These are phyloP conservation scores for Thamnophis elegans DNA, from an alignment of 2,797 vertebrate species.

Conservation along the genomic window DNA sequence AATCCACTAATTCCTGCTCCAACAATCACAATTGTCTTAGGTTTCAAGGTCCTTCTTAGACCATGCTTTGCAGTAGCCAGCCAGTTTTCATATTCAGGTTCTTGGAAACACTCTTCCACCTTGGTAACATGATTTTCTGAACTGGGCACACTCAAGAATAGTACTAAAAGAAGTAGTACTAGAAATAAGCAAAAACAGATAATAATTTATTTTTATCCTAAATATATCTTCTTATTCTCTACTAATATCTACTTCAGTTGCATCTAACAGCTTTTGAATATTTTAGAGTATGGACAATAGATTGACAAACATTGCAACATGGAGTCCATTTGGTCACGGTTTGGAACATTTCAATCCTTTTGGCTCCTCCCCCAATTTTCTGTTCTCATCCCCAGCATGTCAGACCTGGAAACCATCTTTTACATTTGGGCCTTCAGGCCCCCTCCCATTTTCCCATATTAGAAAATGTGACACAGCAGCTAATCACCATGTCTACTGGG, in stretches of 20 bases:
- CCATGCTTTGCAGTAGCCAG: constrained; percentile 67
- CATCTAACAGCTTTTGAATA: not conserved
- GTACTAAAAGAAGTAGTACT: not conserved
- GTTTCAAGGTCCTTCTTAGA: constrained; percentile 62
- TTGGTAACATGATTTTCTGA: not conserved
- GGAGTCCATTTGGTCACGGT: not conserved
- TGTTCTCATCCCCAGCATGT: not conserved
- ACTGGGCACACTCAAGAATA: not conserved
- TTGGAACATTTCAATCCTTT: not conserved
- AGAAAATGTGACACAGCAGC: not conserved
- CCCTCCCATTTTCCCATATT: no score
- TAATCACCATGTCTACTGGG: not conserved
- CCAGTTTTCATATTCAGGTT: constrained; percentile 77
- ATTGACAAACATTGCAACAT: not conserved
- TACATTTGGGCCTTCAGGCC: no score
- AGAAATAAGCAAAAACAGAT: not conserved
- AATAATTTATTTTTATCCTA: not conserved
- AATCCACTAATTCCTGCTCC: constrained; percentile 54
- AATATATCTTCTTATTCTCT: not conserved
- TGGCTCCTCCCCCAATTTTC: not conserved
- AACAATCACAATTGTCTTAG: constrained; percentile 39
- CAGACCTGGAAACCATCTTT: no score
- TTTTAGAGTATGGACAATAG: not conserved
- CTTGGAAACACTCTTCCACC: constrained; percentile 71
- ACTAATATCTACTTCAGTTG: not conserved